phyloP scores from a whole-genome alignment of 2,888 invertebrate species.

The Ornithoptera priamus region DNA sequence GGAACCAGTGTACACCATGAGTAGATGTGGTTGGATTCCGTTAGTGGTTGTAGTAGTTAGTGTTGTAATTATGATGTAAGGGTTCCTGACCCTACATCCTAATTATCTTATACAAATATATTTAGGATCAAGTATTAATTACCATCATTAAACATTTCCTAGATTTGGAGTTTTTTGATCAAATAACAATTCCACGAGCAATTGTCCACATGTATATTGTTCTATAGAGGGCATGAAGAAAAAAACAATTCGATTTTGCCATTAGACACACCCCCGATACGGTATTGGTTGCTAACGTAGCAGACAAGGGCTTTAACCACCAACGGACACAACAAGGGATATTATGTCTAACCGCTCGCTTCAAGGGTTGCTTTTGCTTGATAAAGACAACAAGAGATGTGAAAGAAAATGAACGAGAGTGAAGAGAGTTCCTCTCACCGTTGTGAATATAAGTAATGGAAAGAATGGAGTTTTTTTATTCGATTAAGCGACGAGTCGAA shows the following conservation, averaged over 20 bases:
- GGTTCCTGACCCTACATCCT: too few species aligned
- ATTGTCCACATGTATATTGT: background rate
- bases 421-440: constrained; percentile 24
- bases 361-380: background rate
- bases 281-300: constrained; percentile 56
- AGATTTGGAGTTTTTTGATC: background rate
- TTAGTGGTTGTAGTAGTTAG: too few species aligned
- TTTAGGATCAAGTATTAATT: too few species aligned
- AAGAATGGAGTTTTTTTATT: constrained; percentile 2
- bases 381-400: constrained; percentile 4
- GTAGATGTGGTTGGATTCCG: too few species aligned
- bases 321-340: background rate
- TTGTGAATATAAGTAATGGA: constrained; percentile 9
- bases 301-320: constrained; percentile 10
- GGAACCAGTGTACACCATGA: too few species aligned
- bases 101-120: too few species aligned
- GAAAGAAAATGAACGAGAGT: constrained; percentile 24
- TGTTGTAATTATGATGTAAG: too few species aligned
- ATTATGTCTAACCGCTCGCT: background rate
- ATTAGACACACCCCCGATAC: constrained; percentile 71
- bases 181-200: background rate
- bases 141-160: too few species aligned
- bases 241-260: constrained; percentile 72
- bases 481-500: too few species aligned
- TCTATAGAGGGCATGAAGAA: constrained; percentile 29